Base-by-base conservation (phyloP, 2,888 invertebrate genomes). In the Matsumyia berberina region DNA sequence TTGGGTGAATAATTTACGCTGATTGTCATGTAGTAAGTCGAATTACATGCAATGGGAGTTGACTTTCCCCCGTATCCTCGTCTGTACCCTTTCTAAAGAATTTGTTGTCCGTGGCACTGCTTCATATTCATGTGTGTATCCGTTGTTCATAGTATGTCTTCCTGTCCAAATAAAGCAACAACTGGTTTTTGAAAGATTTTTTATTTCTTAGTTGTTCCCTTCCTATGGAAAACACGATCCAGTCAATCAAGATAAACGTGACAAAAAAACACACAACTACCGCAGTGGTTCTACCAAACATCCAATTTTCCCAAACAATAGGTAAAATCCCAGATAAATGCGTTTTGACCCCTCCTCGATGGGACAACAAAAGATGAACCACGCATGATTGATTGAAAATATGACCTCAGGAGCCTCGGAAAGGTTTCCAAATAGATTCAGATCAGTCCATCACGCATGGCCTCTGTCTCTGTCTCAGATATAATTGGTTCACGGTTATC, bases 381-480 rank as follows among this genome's bases (percentile, higher is more conserved):
- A 79, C 79, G 62, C 79, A 83, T 83, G 83, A 83, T 73, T 73
- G 73, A 83, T 83, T 73, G 57, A 67, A 62, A 58, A 79, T 74
- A 55, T 60, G 31, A 55, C 24, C 24, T 19, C 19, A 29, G 35
- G 62, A 51, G 31, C 35, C 37, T 72, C 37, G 35, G 58, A 70
- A 77, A 66, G 70, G n/a, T 58, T 58, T 53, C 35, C 46, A 53
- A 73, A 29, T 60, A 70, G 12, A 72, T 73, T 67, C 67, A 72
- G 29, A 73, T 58, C 51, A 55, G 58, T 67, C 57, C 64, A 60
- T 58, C 79, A 74, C 64, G 51, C 33, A 73, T 24, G 12, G 19
- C 9, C 15, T n/a, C n/a, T n/a, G n/a, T n/a, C n/a, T n/a, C n/a
- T n/a, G n/a, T n/a, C 42, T 29, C 51, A 67, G 42, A 29, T 67